Evolutionary conservation across 1,140 invertebrate species (phyloP), one percentile per base, ranked within the genome.

Genomic region (Lanistes nyassanus): DNA sequence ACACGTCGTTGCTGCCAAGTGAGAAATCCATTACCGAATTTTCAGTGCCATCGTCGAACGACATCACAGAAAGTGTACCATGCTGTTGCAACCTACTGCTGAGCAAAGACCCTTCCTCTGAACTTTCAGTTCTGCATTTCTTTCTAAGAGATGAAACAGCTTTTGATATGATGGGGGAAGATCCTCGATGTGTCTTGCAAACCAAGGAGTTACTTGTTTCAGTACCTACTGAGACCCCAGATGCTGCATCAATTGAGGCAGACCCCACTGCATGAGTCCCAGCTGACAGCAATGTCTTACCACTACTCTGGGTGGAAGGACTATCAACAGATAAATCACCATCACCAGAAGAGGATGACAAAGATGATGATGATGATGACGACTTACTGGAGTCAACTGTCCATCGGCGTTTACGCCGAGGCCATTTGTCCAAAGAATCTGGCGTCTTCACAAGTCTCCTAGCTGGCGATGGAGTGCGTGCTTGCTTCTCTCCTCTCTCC

Each of bases 341-440:
- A 0, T 39, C 5, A 23, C 26, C 26, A 47, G 42, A 34, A 42
- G 65, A 36, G 5, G 65, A 67, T 11, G 11, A 16, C 13, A 13
- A 29, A 26, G 56, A 26, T 37, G 71, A 16, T 19, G 56, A 29
- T 26, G 60, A 47, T 1, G 7, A 29, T 5, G 47, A 6, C 21
- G 39, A 42, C 23, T 53, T 42, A 5, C 23, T 34, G 26, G 26
- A 9, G 29, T 74, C 72, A 23, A 58, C 29, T 51, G 51, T 36
- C 71, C 76, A 62, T 16, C 76, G 51, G 39, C 70, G 65, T 47
- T 81, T 81, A 23, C 60, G 71, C 68, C 79, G 74, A 58, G 76
- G 77, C 78, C 78, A 82, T 37, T 78, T 83, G 66, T 82, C 78
- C 47, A 82, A 73, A 13, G 82, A 83, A 31, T 79, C 79, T 21